Evolutionary conservation across 1,140 invertebrate species (phyloP), one percentile per base, ranked within the genome.

Genomic region (Drosophila nigrodunni): DNA sequence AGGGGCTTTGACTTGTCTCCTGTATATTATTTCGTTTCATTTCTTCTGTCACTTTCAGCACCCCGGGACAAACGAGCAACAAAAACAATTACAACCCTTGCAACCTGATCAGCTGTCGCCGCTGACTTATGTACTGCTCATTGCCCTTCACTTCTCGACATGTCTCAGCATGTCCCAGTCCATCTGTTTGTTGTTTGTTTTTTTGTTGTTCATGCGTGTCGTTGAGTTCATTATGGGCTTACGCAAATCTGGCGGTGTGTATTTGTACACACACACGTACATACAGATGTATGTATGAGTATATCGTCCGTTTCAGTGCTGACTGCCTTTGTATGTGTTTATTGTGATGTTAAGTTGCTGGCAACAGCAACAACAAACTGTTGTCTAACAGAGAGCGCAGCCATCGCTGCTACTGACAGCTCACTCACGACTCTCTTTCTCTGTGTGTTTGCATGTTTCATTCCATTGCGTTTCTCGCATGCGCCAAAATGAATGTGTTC

Each of bases 171-270:
- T 15, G 6, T 3, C 15, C n/a, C 59, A 43, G 13, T 35, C 43
- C 58, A 15, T 21, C 43, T n/a, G 15, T 13, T 21, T 57, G 52
- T 55, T 58, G n/a, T 39, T 49, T 55, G 15, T 30, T 61, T 62
- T 67, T 57, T 50, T 83, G 61, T 81, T 69, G 69, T 80, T 57
- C 66, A 80, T 81, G 80, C 80, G 77, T 80, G 80, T 83, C 80
- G 76, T 64, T 78, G 77, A 85, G 81, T 83, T 83, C 81, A 83
- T 87, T 82, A 86, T 82, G 75, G 64, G 71, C 82, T 87, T 86
- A 78, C 74, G 78, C 18, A 21, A 21, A 54, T 47, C 8, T 46
- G 35, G 18, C 15, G 47, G 18, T 66, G 35, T 39, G 55, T 41
- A 39, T 21, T n/a, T 39, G 41, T 64, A 3, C 35, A 13, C 34